Evolutionary conservation across 2,113 vertebrate genomes (phyloP), one percentile per base, ranked within the genome.

Genomic region (Cichladusa arquata): DNA sequence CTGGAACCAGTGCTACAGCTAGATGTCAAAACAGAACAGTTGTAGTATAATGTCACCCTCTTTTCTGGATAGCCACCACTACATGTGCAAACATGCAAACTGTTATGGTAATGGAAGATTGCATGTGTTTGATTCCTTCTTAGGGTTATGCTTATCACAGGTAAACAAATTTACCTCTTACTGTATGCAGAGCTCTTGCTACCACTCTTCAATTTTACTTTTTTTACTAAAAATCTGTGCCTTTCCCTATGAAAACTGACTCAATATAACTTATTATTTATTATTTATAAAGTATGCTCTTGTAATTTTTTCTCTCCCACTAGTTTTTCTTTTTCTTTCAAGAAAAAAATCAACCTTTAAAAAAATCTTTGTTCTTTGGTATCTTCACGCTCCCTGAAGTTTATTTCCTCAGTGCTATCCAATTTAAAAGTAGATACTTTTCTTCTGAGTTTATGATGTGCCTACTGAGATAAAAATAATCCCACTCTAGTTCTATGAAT

Each of bases 401-500:
- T 64, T 67, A 54, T 71, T 92, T 87, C 61, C 62, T 88, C 20
- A 31, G 20, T 85, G 53, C 38, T 82, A 67, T 60, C 36, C 47
- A 64, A 51, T 91, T 87, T 81, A 89, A 81, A 92, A 95, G 51
- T 16, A 71, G 36, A n/a, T 60, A 58, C 31, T 89, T 83, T 84
- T 53, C 33, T 91, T 91, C 78, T 90, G 51, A 89, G 69, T 3
- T 91, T 84, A 79, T 60, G 57, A 71, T 89, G 60, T 81, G 73
- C 48, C 74, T 67, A n/a, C 53, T 84, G 78, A 91, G 93, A 87
- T 79, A 94, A 95, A 92, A 93, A 93, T 79, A 96, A 84, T 93
- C 81, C 44, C 70, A 76, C 14, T 53, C 26, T 48, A 64, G 45
- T 82, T 77, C 57, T 92, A 69, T 82, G 71, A 95, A 93, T 85